Evolutionary conservation across 2,113 vertebrate species (phyloP).

Genomic region (Tor tambroides): DNA sequence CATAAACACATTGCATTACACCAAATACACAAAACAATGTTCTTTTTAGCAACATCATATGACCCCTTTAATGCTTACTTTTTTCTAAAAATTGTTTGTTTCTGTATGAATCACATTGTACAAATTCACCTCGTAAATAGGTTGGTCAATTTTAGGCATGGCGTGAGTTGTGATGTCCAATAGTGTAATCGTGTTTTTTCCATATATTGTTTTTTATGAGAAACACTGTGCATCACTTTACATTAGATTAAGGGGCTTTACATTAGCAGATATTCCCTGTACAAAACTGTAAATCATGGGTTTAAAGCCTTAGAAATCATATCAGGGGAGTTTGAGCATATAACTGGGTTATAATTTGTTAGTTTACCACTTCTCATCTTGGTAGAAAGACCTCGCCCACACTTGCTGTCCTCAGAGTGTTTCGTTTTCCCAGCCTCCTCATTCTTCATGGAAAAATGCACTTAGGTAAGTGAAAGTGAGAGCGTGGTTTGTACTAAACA

Average conservation of each 20-base stretch:
- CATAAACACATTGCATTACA: no score
- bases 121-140: not conserved
- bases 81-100: not conserved
- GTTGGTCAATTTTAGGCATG: not conserved
- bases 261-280: not conserved
- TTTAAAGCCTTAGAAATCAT: not conserved
- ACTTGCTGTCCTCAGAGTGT: not conserved
- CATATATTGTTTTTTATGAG: no score
- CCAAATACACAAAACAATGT: no score
- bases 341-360: not conserved
- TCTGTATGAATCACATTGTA: not conserved
- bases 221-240: not conserved
- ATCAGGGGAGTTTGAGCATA: not conserved
- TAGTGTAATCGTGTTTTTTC: no score
- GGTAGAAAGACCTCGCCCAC: constrained; percentile 31
- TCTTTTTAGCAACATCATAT: no score
- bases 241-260: not conserved
- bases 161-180: not conserved
- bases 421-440: constrained; percentile 12
- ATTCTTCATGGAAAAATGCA: not conserved
- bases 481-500: constrained; percentile 7
- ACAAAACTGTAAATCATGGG: not conserved
- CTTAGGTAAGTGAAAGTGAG: constrained; percentile 25
- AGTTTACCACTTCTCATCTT: constrained; percentile 24
- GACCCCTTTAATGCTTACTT: not conserved